Conservation (phyloP, 2,797 vertebrate genomes). For the Gobionotothen gibberifrons region DNA sequence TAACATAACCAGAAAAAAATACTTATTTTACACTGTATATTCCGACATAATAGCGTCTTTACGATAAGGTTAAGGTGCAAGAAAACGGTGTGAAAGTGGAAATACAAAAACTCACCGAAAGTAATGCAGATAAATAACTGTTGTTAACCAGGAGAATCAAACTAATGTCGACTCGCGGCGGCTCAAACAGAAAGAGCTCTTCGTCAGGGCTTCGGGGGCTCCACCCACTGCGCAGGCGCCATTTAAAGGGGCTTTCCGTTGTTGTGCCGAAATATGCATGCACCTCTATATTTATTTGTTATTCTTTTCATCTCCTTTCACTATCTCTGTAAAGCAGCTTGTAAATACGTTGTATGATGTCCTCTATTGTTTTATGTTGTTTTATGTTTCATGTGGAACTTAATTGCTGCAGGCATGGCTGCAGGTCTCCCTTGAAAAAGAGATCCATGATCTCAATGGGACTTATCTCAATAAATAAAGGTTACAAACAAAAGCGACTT, state of each 20-base stretch:
- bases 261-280: too few relatives aligned
- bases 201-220: slow-evolving; percentile 60
- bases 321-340: too few relatives aligned
- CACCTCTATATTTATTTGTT: too few relatives aligned
- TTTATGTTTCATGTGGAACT: too few relatives aligned
- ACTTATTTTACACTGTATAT: fast-evolving
- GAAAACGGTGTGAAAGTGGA: fast-evolving
- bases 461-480: too few relatives aligned
- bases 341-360: too few relatives aligned
- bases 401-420: too few relatives aligned
- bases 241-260: slow-evolving; percentile 22
- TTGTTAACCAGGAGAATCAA: slow-evolving; percentile 74
- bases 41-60: fast-evolving
- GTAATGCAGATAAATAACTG: slow-evolving; percentile 88
- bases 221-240: slow-evolving; percentile 72
- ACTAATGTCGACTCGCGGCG: slow-evolving; percentile 54
- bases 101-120: slow-evolving; percentile 80
- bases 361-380: too few relatives aligned
- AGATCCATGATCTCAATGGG: too few relatives aligned
- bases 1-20: slow-evolving; percentile 1
- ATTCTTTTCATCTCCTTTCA: too few relatives aligned
- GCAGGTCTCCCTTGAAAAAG: too few relatives aligned
- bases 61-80: fast-evolving
- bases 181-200: slow-evolving; percentile 81
- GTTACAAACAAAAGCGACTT: too few relatives aligned